Base-by-base conservation (phyloP, 2,113 vertebrate genomes). In the Gymnogyps californianus region DNA sequence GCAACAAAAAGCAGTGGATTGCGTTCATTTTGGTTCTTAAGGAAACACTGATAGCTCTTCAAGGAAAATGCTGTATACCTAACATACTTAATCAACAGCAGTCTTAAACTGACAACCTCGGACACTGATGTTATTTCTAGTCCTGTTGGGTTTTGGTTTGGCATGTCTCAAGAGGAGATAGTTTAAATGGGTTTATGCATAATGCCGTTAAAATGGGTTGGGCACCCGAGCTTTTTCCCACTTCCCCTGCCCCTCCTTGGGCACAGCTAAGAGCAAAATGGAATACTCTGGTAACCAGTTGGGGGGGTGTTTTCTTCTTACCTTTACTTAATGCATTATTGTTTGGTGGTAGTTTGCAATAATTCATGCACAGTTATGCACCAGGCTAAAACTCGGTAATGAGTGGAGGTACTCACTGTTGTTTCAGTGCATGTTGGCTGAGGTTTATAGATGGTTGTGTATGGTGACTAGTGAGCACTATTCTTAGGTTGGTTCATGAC, bases 271-370 rank as follows among this genome's bases (percentile, higher is more conserved):
- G n/a, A 46, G 51, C 19, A 34, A 42, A 44, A 34, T 5, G 26
- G 31, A n/a, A 40, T 34, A 0, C 12, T n/a, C 32, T 34, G 34
- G 29, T n/a, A 44, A 16, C 9, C 36, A 24, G 4, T 0, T 44
- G 46, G 7, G 20, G 20, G 7, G 4, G 58, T 2, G 1, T 36
- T n/a, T 69, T 36, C 18, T 57, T 83, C 70, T 78, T 38, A 0
- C 10, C 11, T 57, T 42, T 65, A 3, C 38, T 71, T 55, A 5
- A 24, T 19, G 7, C 13, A 26, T 2, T 44, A 3, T 10, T 57
- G 13, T 49, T 61, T 13, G 38, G 24, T 59, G 57, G 25, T 32
- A 31, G 17, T 18, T 80, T 29, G 58, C 72, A 42, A 20, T 40
- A n/a, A 57, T 36, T 72, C 14, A 4, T 34, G 22, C 38, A 58